Base-by-base conservation (phyloP, 2,888 invertebrate species). In the Sinopyrophorus schimmeli region DNA sequence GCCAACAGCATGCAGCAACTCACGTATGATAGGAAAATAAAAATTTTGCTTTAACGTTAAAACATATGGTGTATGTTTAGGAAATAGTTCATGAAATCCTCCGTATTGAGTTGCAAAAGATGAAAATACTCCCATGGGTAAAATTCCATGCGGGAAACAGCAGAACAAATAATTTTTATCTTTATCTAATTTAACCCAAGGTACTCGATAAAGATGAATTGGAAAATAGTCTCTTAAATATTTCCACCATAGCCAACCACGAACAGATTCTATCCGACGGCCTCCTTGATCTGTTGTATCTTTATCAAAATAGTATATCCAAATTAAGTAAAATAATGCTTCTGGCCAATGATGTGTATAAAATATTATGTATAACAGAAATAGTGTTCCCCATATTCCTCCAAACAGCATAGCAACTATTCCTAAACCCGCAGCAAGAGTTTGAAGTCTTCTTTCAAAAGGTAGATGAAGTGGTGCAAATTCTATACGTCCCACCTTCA, bases 171-270 rank as follows among this genome's bases (percentile, higher is more conserved):
- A 96, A 72, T 92, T 92, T 61, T 78, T 82, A 20, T 81, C 75
- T 0, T 92, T 84, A 61, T 89, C 85, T 40, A 97, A 68, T 2
- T 95, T 89, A 0, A 78, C 82, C 0, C 90, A 92, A 69, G 93
- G 92, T 0, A 90, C 81, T 70, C 92, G 92, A 1, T 90, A 82
- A 26, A 96, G 74, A 48, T 81, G 81, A 12, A 92, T 75, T 0
- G 97, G 97, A 65, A 96, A 97, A 69, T 92, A 97, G 56, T 87
- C 82, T 14, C 84, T 77, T 67, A 85, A 86, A 66, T 87, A 81
- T 1, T 76, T 76, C 88, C 92, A 92, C 71, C 89, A 76, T 0
- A 65, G 60, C 78, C 82, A 83, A 24, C 78, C 79, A 43, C 90
- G 77, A 12, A 85, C 63, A 68, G 68, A 65, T 28, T 61, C 50